Evolutionary conservation across 2,888 invertebrate species (phyloP).

Genomic region (Hartigia nigra): DNA sequence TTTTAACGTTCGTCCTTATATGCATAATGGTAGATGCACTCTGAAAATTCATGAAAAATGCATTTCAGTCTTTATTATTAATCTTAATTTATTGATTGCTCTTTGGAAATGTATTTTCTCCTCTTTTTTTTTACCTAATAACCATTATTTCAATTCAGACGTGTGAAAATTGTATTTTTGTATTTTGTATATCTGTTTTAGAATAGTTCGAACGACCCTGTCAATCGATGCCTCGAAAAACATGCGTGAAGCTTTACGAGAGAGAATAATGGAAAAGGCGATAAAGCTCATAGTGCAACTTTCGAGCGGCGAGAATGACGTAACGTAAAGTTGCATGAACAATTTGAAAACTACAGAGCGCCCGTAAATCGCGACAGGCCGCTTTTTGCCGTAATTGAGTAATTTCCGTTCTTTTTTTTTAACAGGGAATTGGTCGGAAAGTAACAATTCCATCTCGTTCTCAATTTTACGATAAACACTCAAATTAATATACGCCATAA

Average conservation of each 20-base stretch:
- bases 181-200: too few relatives aligned
- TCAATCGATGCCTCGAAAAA: too few relatives aligned
- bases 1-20: background rate
- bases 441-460: background rate
- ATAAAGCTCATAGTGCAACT: too few relatives aligned
- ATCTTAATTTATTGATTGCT: background rate
- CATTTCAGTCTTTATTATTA: background rate
- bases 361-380: background rate
- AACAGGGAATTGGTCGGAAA: background rate
- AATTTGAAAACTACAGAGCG: background rate
- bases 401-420: background rate
- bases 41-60: background rate
- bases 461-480: background rate
- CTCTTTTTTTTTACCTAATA: too few relatives aligned
- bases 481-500: background rate
- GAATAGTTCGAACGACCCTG: too few relatives aligned
- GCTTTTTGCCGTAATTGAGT: background rate
- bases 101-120: background rate
- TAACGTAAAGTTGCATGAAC: background rate
- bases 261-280: too few relatives aligned
- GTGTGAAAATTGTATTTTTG: background rate
- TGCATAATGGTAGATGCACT: background rate
- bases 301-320: background rate
- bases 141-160: background rate
- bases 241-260: too few relatives aligned